A percentile compares a stretch with the other conserved stretches of the same genome.
Conservation (phyloP, 2,888 invertebrate genomes). For the Ceratothoa steindachneri region DNA sequence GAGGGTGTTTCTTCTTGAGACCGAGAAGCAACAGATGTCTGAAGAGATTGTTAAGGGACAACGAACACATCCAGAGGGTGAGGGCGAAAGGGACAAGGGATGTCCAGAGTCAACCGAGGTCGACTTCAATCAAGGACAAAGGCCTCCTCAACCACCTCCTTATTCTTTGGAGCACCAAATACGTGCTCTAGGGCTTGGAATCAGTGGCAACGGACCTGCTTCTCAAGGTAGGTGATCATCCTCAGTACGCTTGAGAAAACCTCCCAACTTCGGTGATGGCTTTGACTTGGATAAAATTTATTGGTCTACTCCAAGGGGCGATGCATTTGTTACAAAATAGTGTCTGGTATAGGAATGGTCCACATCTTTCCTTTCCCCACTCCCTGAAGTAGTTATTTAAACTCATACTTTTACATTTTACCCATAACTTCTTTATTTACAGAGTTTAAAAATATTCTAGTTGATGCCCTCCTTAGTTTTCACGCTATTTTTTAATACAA, state of each 20-base stretch:
- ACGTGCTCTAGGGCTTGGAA: constrained; percentile 41
- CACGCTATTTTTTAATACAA: too few species aligned
- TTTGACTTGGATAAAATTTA: constrained; percentile 52
- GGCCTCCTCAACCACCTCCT: constrained; percentile 28
- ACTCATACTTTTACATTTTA: too few species aligned
- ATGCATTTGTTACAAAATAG: too few species aligned
- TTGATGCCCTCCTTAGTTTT: too few species aligned
- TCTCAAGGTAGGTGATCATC: constrained; percentile 29
- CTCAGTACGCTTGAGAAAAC: neutral
- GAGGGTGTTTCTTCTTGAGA: constrained; percentile 59
- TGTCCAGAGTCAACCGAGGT: neutral
- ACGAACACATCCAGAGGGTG: constrained; percentile 36
- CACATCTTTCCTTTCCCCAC: too few species aligned
- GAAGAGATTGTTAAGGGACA: constrained; percentile 24
- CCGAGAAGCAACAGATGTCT: constrained; percentile 31
- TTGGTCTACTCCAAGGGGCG: constrained; percentile 57
- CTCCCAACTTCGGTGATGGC: neutral
- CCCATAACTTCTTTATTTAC: too few species aligned
- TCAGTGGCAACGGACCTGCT: constrained; percentile 25
- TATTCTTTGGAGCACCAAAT: constrained; percentile 44
- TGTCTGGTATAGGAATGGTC: too few species aligned
- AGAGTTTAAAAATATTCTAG: too few species aligned
- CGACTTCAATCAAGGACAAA: neutral
- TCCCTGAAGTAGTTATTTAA: too few species aligned
- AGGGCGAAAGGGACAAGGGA: neutral